These are phyloP conservation scores for Patella caerulea DNA, from an alignment of 2,888 invertebrate species.

Conservation along the genomic window DNA sequence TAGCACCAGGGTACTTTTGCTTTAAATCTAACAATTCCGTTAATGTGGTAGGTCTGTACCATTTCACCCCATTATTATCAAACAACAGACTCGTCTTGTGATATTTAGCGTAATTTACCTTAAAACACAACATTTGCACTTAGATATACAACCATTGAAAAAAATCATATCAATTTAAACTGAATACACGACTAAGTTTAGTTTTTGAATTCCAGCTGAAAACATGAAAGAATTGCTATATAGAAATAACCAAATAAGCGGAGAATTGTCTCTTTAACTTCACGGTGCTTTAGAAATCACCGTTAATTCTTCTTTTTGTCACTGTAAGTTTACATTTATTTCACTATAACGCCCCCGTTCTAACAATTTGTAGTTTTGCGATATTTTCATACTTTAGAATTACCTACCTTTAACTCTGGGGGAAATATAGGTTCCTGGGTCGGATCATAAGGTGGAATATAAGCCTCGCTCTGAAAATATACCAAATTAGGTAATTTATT, in stretches of 20 bases:
- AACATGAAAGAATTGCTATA: too few species aligned
- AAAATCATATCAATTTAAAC: too few species aligned
- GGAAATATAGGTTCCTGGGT: conserved; percentile 94
- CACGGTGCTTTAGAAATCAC: too few species aligned
- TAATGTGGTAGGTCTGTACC: conserved; percentile 83
- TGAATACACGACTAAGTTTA: too few species aligned
- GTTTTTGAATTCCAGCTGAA: too few species aligned
- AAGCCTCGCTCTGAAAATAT: conserved; percentile 33
- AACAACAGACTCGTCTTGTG: conserved; percentile 57
- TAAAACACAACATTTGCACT: background rate
- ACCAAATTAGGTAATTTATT: too few species aligned
- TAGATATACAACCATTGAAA: too few species aligned
- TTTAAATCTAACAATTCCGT: conserved; percentile 81
- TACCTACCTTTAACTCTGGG: conserved; percentile 74
- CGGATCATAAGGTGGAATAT: conserved; percentile 82
- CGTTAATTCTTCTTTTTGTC: too few species aligned
- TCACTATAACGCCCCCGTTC: too few species aligned
- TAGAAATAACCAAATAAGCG: too few species aligned
- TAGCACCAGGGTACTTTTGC: conserved; percentile 70
- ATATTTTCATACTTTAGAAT: background rate
- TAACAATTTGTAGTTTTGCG: background rate
- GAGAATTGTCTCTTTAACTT: too few species aligned
- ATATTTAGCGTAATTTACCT: conserved; percentile 10
- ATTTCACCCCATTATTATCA: conserved; percentile 78
- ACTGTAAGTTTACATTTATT: too few species aligned